Evolutionary conservation across 2,113 vertebrate genomes (phyloP).

Genomic region (Seriola quinqueradiata): DNA sequence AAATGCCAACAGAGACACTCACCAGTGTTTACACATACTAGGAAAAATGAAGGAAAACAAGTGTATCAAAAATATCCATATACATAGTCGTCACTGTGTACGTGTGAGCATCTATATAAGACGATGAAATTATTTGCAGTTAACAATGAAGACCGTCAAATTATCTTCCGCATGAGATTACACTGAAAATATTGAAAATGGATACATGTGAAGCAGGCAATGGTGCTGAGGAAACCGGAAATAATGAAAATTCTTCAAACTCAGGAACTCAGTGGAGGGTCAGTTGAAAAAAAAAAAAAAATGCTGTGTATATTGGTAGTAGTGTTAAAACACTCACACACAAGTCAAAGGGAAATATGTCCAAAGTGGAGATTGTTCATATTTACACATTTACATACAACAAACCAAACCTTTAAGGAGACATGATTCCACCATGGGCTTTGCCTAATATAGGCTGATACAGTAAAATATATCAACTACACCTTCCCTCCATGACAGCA

Average conservation of each 20-base stretch:
- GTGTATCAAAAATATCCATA: slow-evolving; percentile 78
- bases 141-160: slow-evolving; percentile 42
- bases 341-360: slow-evolving; percentile 69
- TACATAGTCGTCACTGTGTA: slow-evolving; percentile 50
- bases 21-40: slow-evolving; percentile 54
- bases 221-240: slow-evolving; percentile 12
- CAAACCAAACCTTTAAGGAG: slow-evolving; percentile 67
- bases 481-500: slow-evolving; percentile 51
- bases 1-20: slow-evolving; percentile 49
- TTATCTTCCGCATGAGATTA: slow-evolving; percentile 31
- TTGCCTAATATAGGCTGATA: slow-evolving; percentile 82
- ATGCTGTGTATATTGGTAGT: slow-evolving; percentile 61
- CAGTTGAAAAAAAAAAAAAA: slow-evolving; percentile 18
- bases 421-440: slow-evolving; percentile 60
- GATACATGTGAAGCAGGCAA: slow-evolving; percentile 53
- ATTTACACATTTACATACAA: slow-evolving; percentile 79
- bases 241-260: slow-evolving; percentile 22
- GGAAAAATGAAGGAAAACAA: slow-evolving; percentile 25
- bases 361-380: slow-evolving; percentile 73
- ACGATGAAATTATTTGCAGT: slow-evolving; percentile 43
- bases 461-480: slow-evolving; percentile 58
- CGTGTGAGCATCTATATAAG: slow-evolving; percentile 53
- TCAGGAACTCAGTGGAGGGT: slow-evolving; percentile 27
- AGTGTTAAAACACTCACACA: slow-evolving; percentile 75
- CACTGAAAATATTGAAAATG: slow-evolving; percentile 22